Conservation (phyloP, 2,113 vertebrate genomes). For the Dendropsophus ebraccatus region DNA sequence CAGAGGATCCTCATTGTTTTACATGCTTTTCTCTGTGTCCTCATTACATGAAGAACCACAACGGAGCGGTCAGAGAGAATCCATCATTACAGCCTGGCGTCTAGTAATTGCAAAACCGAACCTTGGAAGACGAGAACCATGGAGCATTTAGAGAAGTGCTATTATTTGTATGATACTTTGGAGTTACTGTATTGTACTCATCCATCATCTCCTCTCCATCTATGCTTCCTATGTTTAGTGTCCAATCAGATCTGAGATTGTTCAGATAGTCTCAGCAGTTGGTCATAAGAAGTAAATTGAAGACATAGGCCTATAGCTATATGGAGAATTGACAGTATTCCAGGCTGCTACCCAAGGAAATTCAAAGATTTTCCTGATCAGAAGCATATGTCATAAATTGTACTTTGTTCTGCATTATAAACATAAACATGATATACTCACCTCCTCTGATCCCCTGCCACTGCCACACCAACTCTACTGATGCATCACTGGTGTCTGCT, state of each 20-base stretch:
- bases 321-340: not conserved
- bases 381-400: not conserved
- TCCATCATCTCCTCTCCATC: not conserved
- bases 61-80: not conserved
- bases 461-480: too few relatives aligned
- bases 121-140: not conserved
- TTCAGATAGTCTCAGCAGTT: not conserved
- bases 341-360: not conserved
- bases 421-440: not conserved
- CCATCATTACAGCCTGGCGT: not conserved
- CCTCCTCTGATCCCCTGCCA: too few relatives aligned
- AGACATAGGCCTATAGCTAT: not conserved
- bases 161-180: not conserved
- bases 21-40: too few relatives aligned
- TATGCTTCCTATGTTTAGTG: not conserved
- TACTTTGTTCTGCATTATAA: not conserved
- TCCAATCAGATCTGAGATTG: not conserved
- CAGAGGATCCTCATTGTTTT: not conserved
- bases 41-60: not conserved
- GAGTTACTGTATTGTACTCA: not conserved
- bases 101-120: not conserved
- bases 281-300: not conserved
- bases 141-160: not conserved
- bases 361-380: not conserved
- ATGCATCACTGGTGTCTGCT: too few relatives aligned